phyloP scores from a whole-genome alignment of 2,888 invertebrate species.

The Polymixis lichenea region DNA sequence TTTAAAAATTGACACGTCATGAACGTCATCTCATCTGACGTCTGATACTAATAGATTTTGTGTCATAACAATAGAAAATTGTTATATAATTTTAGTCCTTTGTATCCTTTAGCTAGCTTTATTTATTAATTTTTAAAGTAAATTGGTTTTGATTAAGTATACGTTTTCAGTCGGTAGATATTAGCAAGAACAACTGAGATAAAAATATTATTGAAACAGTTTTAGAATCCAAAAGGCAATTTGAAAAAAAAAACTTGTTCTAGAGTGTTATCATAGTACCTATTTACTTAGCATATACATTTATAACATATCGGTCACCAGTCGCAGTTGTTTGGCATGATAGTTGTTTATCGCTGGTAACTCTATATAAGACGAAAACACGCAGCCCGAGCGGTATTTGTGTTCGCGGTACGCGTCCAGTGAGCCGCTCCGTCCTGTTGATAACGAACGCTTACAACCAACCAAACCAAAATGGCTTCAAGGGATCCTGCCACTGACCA shows the following conservation, averaged over 20 bases:
- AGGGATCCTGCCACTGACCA: conserved; percentile 92
- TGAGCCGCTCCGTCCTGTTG: conserved; percentile 76
- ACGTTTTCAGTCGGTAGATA: background rate
- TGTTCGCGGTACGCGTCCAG: conserved; percentile 77
- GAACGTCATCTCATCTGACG: background rate
- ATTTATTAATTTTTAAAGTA: background rate
- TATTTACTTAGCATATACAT: conserved; percentile 7
- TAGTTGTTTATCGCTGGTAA: conserved; percentile 81
- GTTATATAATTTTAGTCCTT: background rate
- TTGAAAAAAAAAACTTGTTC: conserved; percentile 3
- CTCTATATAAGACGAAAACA: conserved; percentile 80
- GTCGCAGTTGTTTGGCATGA: conserved; percentile 76
- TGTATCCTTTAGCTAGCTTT: background rate
- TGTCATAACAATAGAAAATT: background rate
- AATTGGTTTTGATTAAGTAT: background rate
- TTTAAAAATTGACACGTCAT: background rate
- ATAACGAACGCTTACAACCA: conserved; percentile 41
- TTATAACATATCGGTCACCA: conserved; percentile 60
- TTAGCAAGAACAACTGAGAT: background rate
- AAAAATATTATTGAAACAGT: too few relatives aligned
- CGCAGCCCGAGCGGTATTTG: conserved; percentile 75
- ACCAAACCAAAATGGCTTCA: conserved; percentile 77
- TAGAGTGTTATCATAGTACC: background rate
- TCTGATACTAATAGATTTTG: background rate
- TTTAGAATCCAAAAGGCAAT: background rate